These are phyloP conservation scores for Sarcoramphus papa DNA, from an alignment of 2,797 vertebrate species.

Conservation along the genomic window DNA sequence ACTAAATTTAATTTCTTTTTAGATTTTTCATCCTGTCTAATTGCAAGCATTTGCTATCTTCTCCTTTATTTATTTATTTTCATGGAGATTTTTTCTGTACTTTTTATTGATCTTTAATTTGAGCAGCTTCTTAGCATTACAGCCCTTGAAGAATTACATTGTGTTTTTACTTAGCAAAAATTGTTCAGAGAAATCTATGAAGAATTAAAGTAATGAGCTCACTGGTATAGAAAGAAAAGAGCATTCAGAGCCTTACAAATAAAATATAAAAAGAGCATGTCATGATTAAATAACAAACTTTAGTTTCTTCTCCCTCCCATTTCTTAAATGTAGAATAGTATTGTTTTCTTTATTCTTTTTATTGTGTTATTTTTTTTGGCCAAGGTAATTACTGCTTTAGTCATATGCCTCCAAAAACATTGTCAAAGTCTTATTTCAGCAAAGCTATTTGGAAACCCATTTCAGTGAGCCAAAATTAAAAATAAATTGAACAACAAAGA, in stretches of 20 bases:
- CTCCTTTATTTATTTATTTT: constrained; percentile 73
- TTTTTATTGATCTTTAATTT: constrained; percentile 78
- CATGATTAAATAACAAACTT: constrained; percentile 48
- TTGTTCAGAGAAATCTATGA: constrained; percentile 65
- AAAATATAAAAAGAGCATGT: constrained; percentile 42
- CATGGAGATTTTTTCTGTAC: constrained; percentile 63
- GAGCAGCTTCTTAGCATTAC: constrained; percentile 57
- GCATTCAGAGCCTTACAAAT: constrained; percentile 54
- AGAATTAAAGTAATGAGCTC: constrained; percentile 65
- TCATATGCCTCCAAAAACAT: constrained; percentile 56
- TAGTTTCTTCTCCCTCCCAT: constrained; percentile 24
- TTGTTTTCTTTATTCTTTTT: constrained; percentile 46
- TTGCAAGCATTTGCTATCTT: constrained; percentile 79
- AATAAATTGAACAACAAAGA: constrained; percentile 3
- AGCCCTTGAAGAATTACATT: constrained; percentile 62
- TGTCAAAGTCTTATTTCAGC: constrained; percentile 62
- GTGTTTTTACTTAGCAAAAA: constrained; percentile 68
- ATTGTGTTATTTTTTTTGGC: constrained; percentile 25
- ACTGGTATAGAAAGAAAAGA: constrained; percentile 63
- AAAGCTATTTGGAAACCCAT: constrained; percentile 65
- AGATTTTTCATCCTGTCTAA: constrained; percentile 89
- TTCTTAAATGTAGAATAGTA: constrained; percentile 34
- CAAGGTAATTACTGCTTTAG: constrained; percentile 51
- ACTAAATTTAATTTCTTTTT: constrained; percentile 90
- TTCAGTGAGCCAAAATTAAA: constrained; percentile 37